Evolutionary conservation across 2,113 vertebrate species (phyloP).

Genomic region (Callocephalon fimbriatum): DNA sequence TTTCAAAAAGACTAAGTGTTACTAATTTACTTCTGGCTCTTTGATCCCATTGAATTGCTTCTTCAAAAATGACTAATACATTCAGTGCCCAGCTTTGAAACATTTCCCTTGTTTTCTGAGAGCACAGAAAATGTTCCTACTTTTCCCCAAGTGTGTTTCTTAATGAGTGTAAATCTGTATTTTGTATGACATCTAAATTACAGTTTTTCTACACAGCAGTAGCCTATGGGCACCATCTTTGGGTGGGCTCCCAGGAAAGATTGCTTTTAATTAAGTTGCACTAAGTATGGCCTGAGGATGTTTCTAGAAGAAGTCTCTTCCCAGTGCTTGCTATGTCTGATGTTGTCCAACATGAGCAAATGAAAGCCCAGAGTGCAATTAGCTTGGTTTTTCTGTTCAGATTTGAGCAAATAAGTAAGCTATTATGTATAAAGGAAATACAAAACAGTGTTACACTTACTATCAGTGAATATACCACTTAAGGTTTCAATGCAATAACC

Average conservation of each 20-base stretch:
- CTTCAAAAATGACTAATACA: neutral
- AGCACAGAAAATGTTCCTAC: neutral
- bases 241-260: neutral
- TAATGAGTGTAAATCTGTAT: conserved; percentile 9
- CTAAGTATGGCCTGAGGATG: neutral
- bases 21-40: neutral
- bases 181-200: neutral
- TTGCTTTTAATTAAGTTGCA: neutral
- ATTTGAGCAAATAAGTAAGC: neutral
- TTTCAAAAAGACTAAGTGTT: neutral
- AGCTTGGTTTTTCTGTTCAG: neutral
- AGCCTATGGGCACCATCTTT: neutral
- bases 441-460: accelerated
- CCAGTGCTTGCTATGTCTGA: neutral
- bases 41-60: neutral
- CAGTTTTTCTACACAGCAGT: neutral
- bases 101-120: neutral
- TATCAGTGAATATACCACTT: neutral
- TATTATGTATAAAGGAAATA: neutral
- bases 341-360: neutral
- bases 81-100: neutral
- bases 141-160: neutral
- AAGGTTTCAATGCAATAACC: neutral
- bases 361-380: neutral
- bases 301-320: neutral